Evolutionary conservation across 2,888 invertebrate species (phyloP).

Genomic region (Cheilosia grossa): DNA sequence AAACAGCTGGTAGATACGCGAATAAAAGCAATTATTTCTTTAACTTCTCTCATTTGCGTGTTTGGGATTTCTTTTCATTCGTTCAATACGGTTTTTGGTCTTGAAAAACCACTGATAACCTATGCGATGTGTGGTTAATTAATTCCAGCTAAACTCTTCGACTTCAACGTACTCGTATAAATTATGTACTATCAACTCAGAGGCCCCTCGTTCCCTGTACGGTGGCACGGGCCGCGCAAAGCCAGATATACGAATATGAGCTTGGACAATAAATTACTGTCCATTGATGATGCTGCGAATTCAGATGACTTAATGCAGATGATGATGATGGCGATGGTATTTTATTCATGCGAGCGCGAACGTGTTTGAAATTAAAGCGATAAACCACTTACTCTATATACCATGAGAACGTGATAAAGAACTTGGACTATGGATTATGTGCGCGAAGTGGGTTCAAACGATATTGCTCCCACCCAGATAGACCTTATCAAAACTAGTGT

Average conservation of each 20-base stretch:
- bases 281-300: conserved; percentile 37
- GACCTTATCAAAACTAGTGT: conserved; percentile 23
- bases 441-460: conserved; percentile 5
- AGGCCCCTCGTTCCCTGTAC: not conserved
- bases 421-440: conserved; percentile 49
- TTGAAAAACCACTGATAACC: conserved; percentile 50
- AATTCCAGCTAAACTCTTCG: conserved; percentile 51
- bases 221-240: not conserved
- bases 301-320: conserved; percentile 44
- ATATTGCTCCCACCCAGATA: conserved; percentile 24
- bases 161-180: conserved; percentile 11
- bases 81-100: conserved; percentile 4
- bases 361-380: conserved; percentile 41
- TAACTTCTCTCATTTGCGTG: conserved; percentile 55
- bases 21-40: conserved; percentile 44
- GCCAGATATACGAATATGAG: conserved; percentile 6
- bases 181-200: conserved; percentile 21
- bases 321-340: conserved; percentile 42
- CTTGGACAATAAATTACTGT: conserved; percentile 37
- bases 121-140: conserved; percentile 57
- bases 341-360: conserved; percentile 17
- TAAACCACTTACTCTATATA: conserved; percentile 37
- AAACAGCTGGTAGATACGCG: conserved; percentile 19
- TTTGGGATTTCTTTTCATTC: conserved; percentile 24
- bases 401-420: conserved; percentile 39